Conservation (phyloP, 2,113 vertebrate species). For the Neodon shergylaensis region DNA sequence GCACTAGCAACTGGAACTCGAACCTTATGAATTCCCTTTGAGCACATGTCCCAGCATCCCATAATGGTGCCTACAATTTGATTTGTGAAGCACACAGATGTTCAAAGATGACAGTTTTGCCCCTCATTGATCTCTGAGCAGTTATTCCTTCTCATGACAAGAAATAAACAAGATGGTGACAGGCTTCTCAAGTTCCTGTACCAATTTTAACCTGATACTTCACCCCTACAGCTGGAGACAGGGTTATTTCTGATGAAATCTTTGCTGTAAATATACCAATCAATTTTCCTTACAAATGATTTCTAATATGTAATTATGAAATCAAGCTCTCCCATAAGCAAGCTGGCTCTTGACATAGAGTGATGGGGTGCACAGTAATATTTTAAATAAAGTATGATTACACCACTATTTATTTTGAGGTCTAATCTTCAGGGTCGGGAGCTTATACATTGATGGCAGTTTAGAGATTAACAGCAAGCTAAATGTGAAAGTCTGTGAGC, state of each 20-base stretch:
- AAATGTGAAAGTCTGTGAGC: constrained; percentile 56
- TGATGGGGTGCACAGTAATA: constrained; percentile 64
- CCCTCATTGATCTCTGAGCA: neutral
- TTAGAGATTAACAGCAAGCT: constrained; percentile 68
- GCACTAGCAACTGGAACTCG: neutral
- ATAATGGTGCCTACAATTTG: neutral
- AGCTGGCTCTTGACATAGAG: constrained; percentile 69
- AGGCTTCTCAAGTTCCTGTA: constrained; percentile 33
- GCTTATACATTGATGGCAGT: constrained; percentile 64
- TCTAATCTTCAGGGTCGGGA: constrained; percentile 66
- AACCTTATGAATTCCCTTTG: neutral
- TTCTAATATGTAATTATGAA: constrained; percentile 80
- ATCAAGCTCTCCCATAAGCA: constrained; percentile 75
- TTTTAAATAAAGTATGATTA: constrained; percentile 74
- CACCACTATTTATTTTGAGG: constrained; percentile 63
- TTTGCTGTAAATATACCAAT: constrained; percentile 65
- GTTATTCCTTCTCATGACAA: constrained; percentile 31
- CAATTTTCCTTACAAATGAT: constrained; percentile 77
- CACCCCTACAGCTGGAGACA: neutral
- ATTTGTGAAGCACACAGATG: neutral
- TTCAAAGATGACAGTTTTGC: neutral
- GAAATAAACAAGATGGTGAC: constrained; percentile 55
- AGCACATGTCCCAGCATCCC: neutral
- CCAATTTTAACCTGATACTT: constrained; percentile 39
- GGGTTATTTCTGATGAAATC: constrained; percentile 72